Evolutionary conservation across 2,113 vertebrate genomes (phyloP), one percentile per base, ranked within the genome.

Genomic region (Cololabis saira): DNA sequence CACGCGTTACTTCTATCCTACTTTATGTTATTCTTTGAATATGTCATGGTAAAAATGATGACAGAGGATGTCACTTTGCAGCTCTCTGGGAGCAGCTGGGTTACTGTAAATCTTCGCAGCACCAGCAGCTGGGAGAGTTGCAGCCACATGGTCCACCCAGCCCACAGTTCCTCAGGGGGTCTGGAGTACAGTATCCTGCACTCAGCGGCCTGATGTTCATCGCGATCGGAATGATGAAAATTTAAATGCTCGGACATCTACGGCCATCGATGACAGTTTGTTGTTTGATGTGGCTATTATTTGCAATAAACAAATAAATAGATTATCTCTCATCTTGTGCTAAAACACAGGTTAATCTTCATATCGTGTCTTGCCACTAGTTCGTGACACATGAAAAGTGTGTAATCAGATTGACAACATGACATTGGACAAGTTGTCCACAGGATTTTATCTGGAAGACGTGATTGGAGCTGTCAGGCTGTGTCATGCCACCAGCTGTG

Each of bases 321-420:
- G 27, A 53, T 64, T 0, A 43, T 69, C 70, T 67, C 40, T 21
- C 52, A 22, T 37, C 42, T 12, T 18, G 43, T 3, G 64, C 42
- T 50, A 47, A 45, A 44, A 66, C 68, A 71, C 54, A 30, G 56
- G 42, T 78, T 67, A 22, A 72, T 71, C 70, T 80, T 57, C 14
- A 44, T 21, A 40, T 57, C 43, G 40, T 73, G 76, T 69, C 78
- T 81, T 51, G 65, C 58, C 58, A 77, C 60, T 18, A 24, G 71
- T 80, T 56, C 44, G 18, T 79, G 84, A 82, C 84, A 87, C 62
- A 55, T 66, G 54, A 74, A 56, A 80, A 76, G 63, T 56, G 69
- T 68, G 67, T 84, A 83, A 90, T 88, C 85, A 85, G 87, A 91
- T 84, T 90, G 90, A 90, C 90, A 89, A 80, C 85, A 83, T 90